Conservation (phyloP, 2,797 vertebrate genomes). For the Urosaurus nigricauda region DNA sequence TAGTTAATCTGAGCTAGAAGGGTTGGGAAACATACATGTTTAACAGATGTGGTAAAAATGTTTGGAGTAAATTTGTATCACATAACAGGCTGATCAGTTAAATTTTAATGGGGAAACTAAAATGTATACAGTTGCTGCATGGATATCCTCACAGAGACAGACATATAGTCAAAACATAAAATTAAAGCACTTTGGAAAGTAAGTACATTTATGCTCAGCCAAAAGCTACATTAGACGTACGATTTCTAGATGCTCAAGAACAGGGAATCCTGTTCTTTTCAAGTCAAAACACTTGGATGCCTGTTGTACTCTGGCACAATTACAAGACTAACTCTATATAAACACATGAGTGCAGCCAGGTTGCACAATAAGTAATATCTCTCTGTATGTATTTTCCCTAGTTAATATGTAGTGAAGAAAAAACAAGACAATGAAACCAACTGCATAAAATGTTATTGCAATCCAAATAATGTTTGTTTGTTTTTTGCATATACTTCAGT, state of each 20-base stretch:
- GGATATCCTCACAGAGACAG: neutral
- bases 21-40: slow-evolving; percentile 5
- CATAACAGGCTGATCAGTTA: slow-evolving; percentile 28
- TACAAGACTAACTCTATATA: slow-evolving; percentile 65
- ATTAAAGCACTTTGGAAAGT: slow-evolving; percentile 54
- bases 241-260: slow-evolving; percentile 23
- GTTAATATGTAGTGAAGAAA: neutral
- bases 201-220: slow-evolving; percentile 45
- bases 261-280: slow-evolving; percentile 55
- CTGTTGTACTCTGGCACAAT: slow-evolving; percentile 64
- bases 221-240: slow-evolving; percentile 53
- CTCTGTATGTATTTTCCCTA: slow-evolving; percentile 7
- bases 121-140: neutral
- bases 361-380: neutral
- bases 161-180: neutral
- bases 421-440: neutral
- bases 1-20: neutral
- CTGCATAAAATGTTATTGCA: neutral
- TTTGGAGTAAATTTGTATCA: slow-evolving; percentile 3
- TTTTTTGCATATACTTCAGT: neutral
- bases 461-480: neutral
- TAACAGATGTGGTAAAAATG: slow-evolving; percentile 36
- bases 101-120: slow-evolving; percentile 29
- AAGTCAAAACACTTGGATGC: slow-evolving; percentile 36
- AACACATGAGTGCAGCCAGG: slow-evolving; percentile 46